A percentile compares a stretch with the other conserved stretches of the same genome.
These are phyloP conservation scores for Halcyon smyrnensis DNA, from an alignment of 2,797 vertebrate species.

Conservation along the genomic window DNA sequence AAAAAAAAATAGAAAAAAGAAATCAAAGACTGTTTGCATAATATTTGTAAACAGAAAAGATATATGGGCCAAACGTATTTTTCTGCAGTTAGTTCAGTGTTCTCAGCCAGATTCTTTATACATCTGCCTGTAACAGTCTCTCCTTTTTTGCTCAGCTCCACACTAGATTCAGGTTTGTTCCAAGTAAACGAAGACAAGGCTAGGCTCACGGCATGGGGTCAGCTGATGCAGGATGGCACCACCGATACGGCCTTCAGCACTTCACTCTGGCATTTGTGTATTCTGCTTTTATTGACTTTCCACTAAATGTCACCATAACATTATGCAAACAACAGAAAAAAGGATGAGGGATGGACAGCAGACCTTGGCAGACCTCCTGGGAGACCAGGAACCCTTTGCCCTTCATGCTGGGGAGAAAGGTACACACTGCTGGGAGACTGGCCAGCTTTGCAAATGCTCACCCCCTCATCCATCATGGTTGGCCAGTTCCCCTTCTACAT, in stretches of 20 bases:
- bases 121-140: not conserved
- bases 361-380: not conserved
- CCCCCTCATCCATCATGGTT: rapidly evolving
- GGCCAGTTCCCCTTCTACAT: not conserved
- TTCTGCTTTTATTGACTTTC: not conserved
- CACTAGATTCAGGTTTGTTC: not conserved
- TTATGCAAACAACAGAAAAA: not conserved
- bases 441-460: not conserved
- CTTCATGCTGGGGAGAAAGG: not conserved
- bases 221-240: not conserved
- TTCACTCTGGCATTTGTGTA: rapidly evolving
- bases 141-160: not conserved
- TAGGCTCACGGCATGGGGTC: not conserved
- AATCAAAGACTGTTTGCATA: not conserved
- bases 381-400: not conserved
- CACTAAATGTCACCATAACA: not conserved
- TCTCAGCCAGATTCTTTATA: not conserved
- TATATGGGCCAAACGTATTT: not conserved
- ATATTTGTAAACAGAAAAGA: constrained; percentile 34
- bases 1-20: not conserved
- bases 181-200: not conserved
- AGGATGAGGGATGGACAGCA: not conserved
- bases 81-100: not conserved
- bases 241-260: not conserved
- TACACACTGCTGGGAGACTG: rapidly evolving